These are phyloP conservation scores for Myopa tessellatipennis DNA, from an alignment of 2,888 invertebrate genomes.

Conservation along the genomic window DNA sequence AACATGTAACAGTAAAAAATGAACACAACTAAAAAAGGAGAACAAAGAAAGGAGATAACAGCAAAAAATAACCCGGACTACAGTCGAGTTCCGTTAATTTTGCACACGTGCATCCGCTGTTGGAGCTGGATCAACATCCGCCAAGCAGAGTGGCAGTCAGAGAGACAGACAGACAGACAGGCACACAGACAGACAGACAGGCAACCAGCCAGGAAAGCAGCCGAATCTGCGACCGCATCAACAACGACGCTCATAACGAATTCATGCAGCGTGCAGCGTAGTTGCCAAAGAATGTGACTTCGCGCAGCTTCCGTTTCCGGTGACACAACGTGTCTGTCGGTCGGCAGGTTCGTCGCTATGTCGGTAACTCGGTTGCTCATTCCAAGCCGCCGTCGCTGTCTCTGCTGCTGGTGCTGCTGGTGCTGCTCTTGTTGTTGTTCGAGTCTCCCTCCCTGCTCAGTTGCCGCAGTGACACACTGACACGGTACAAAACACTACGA, in stretches of 20 bases:
- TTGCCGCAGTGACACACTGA: constrained; percentile 4
- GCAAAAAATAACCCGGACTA: constrained; percentile 26
- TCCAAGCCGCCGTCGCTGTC: not conserved
- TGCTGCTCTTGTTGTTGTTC: not conserved
- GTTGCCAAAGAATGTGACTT: constrained; percentile 32
- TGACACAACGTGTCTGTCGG: constrained; percentile 2
- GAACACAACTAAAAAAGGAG: not conserved
- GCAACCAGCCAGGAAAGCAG: not conserved
- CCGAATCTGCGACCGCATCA: not conserved
- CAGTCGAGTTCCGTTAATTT: constrained; percentile 37
- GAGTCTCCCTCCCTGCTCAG: too few relatives aligned
- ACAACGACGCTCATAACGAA: constrained; percentile 25
- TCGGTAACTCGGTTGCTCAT: constrained; percentile 2
- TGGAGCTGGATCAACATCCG: constrained; percentile 26
- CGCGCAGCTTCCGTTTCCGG: constrained; percentile 36
- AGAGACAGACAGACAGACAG: not conserved
- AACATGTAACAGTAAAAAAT: not conserved
- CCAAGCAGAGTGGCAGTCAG: not conserved
- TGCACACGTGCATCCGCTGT: constrained; percentile 33
- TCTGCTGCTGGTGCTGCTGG: not conserved
- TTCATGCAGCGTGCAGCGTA: constrained; percentile 11
- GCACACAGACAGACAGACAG: not conserved
- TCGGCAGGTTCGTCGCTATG: constrained; percentile 10
- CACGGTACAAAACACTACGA: not conserved
- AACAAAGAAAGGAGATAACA: not conserved